Conservation (phyloP, 2,113 vertebrate genomes). For the Tretioscincus oriximinensis region DNA sequence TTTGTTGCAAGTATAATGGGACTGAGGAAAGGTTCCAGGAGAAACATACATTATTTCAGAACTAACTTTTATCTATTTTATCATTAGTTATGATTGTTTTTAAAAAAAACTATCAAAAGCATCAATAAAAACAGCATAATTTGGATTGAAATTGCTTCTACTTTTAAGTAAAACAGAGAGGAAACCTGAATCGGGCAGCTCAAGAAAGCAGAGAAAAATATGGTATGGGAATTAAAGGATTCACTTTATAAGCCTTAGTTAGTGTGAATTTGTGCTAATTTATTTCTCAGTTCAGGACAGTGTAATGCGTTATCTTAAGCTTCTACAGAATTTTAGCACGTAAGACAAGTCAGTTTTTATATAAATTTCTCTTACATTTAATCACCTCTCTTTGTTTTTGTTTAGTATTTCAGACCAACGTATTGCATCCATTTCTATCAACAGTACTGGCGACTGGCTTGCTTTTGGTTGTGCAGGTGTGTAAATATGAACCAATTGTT, state of each 20-base stretch:
- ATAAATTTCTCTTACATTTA: not conserved
- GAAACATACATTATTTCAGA: too few species aligned
- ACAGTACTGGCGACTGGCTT: slow-evolving; percentile 92
- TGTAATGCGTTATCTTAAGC: not conserved
- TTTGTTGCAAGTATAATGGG: too few species aligned
- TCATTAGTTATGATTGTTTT: too few species aligned
- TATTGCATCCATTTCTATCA: slow-evolving; percentile 84
- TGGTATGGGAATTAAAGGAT: not conserved
- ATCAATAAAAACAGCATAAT: too few species aligned
- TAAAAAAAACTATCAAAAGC: too few species aligned
- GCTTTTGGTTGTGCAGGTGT: slow-evolving; percentile 92
- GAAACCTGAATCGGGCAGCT: not conserved
- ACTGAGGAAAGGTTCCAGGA: too few species aligned
- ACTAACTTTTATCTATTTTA: too few species aligned
- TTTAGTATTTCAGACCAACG: slow-evolving; percentile 92
- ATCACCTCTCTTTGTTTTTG: not conserved
- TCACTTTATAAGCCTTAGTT: not conserved
- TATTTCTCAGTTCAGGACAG: not conserved
- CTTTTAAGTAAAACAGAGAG: not conserved
- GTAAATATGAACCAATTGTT: not conserved
- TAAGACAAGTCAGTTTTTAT: not conserved
- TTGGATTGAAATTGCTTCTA: not conserved
- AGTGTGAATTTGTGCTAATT: not conserved
- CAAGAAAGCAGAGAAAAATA: not conserved
- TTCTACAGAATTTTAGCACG: slow-evolving; percentile 1